Conservation (phyloP, 1,140 invertebrate species). For the Matsumurasca onukii region DNA sequence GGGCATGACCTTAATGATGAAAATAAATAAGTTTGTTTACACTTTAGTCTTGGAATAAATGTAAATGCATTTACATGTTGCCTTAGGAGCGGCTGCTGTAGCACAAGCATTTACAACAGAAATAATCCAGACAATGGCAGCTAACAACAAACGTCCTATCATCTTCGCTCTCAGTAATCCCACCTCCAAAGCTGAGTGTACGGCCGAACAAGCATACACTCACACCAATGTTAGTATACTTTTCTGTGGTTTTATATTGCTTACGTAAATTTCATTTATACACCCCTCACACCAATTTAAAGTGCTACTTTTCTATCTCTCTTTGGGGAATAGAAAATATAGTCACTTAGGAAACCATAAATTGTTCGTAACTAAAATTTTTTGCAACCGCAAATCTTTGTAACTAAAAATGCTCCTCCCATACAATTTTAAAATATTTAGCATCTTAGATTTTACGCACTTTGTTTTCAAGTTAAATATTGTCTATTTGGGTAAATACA, state of each 20-base stretch:
- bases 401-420: too few relatives aligned
- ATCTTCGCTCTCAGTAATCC: slow-evolving; percentile 98
- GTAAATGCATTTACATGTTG: not conserved
- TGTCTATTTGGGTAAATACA: too few relatives aligned
- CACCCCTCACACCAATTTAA: not conserved
- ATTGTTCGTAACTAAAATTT: not conserved
- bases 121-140: slow-evolving; percentile 81
- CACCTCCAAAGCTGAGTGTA: slow-evolving; percentile 95
- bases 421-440: too few relatives aligned
- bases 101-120: slow-evolving; percentile 82
- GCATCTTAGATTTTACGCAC: too few relatives aligned
- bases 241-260: too few relatives aligned
- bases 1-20: too few relatives aligned
- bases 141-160: slow-evolving; percentile 73
- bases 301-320: too few relatives aligned
- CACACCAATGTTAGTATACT: slow-evolving; percentile 67
- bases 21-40: too few relatives aligned
- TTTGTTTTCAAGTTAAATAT: too few relatives aligned
- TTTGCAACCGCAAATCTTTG: not conserved
- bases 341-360: not conserved
- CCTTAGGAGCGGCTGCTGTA: slow-evolving; percentile 73
- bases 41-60: too few relatives aligned
- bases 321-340: too few relatives aligned
- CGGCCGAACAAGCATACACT: slow-evolving; percentile 90
- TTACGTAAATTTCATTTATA: not conserved